Conservation (phyloP, 2,888 invertebrate species). For the Epirrhoe alternata region DNA sequence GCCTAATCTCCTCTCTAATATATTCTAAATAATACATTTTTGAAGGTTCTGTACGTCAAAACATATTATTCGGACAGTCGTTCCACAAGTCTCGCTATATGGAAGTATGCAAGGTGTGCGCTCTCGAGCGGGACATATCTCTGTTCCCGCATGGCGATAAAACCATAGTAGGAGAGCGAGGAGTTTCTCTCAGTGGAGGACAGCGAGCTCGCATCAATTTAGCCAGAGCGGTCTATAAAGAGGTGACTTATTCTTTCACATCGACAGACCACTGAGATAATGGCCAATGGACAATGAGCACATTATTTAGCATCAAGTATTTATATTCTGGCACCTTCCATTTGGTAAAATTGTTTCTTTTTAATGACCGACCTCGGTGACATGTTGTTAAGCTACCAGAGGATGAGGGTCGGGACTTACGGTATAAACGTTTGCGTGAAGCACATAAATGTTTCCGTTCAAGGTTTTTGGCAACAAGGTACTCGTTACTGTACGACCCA, state of each 20-base stretch:
- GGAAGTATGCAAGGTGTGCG: conserved; percentile 89
- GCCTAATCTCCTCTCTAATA: background rate
- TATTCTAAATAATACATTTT: background rate
- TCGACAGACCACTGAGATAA: no score
- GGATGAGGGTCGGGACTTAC: no score
- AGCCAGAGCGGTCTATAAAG: conserved; percentile 87
- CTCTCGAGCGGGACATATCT: conserved; percentile 89
- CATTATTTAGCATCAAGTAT: no score
- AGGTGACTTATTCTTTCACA: conserved; percentile 50
- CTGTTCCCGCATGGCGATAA: conserved; percentile 92
- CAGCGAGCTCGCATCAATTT: conserved; percentile 89
- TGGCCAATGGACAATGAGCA: no score
- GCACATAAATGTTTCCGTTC: no score
- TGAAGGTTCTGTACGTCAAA: conserved; percentile 92
- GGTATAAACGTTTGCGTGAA: no score
- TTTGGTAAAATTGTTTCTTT: no score
- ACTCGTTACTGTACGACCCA: no score
- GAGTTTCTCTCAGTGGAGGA: conserved; percentile 93
- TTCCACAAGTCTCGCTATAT: conserved; percentile 86
- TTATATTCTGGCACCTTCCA: no score
- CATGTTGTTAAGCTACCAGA: no score
- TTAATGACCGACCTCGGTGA: no score
- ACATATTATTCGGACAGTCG: conserved; percentile 94
- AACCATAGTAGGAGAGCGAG: conserved; percentile 94
- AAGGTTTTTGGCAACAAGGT: no score